Evolutionary conservation across 2,797 vertebrate species (phyloP), one percentile per base, ranked within the genome.

Genomic region (Podargus strigoides): DNA sequence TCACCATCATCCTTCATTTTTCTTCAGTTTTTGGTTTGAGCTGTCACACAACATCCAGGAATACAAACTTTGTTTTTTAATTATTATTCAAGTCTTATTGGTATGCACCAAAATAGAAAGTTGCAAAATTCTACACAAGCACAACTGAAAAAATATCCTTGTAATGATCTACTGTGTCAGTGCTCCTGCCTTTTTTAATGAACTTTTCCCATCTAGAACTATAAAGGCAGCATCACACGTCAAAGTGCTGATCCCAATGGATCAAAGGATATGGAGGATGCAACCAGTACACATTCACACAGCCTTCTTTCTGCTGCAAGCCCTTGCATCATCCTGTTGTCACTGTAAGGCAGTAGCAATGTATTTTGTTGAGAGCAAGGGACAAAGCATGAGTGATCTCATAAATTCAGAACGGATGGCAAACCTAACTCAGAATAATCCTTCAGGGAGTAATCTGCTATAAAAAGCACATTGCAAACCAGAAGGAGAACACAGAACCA

Each of bases 201-300:
- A 67, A 2, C 14, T 67, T 87, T 77, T 66, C 58, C 28, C 26
- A 47, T 8, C 69, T n/a, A 55, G 56, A 78, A 6, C 37, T 22
- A 6, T 9, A 52, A 81, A 52, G 70, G 28, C 58, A 72, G 24
- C 66, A 47, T 44, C 1, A 0, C 17, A 44, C 44, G 70, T 49
- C 37, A 19, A 55, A 80, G 16, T 20, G 16, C 32, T 0, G 0
- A 53, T 64, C 49, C 22, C 2, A 0, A 10, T 2, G n/a, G 55
- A 66, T 46, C 36, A 62, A 59, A 47, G 23, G 56, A 6, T 27
- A 13, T 5, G 32, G 27, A 77, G 28, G 64, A 79, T 59, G 46
- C 23, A 66, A 36, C 17, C 13, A 32, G 19, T 6, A 32, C 8
- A 76, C 30, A 36, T 20, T 30, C 14, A 13, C 2, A 14, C 0